Base-by-base conservation (phyloP, 2,113 vertebrate genomes). In the Erythrolamprus reginae region DNA sequence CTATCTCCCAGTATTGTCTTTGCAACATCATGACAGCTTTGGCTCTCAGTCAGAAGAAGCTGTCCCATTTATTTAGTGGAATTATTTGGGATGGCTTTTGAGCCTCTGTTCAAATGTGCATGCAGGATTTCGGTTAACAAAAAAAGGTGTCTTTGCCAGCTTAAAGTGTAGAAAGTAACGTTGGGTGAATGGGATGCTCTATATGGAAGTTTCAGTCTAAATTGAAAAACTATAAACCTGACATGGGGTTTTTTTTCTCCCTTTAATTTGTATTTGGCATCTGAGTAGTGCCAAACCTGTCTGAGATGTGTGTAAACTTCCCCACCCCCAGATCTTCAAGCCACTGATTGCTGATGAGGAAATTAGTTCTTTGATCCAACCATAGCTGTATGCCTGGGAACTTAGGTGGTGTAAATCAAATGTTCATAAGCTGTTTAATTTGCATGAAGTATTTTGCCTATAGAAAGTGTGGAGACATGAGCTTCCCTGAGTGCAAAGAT, bases 251-350 rank as follows among this genome's bases (percentile, higher is more conserved):
- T 56, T 24, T 8, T 26, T 58, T 52, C 77, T 23, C 87, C 87
- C 51, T 82, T 82, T 56, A 48, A 7, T 58, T 45, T 87, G 51
- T 23, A 56, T 48, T 88, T 88, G 65, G 86, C 56, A 91, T 82
- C 86, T 58, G 7, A 91, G 42, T 88, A n/a, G 24, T 91, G 53
- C 70, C 70, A 91, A 91, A 88, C 90, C 86, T 91, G 90, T 84
- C 53, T 88, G 86, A 91, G 88, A 84, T 88, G 90, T 91, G 86
- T 88, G 90, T 48, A 91, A 91, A 91, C 86, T 88, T 61, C 24
- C 53, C 38, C 65, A 45, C 24, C 8, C 55, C 42, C 52, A 13
- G 61, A 47, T 58, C 21, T 65, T 82, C 28, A 55, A 88, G 23
- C 86, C 90, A 88, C 50, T 13, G 45, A 55, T 83, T 87, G 89